A percentile compares a stretch with the other conserved stretches of the same genome.
phyloP scores from a whole-genome alignment of 2,797 vertebrate species.

The Mionectes olivaceus region DNA sequence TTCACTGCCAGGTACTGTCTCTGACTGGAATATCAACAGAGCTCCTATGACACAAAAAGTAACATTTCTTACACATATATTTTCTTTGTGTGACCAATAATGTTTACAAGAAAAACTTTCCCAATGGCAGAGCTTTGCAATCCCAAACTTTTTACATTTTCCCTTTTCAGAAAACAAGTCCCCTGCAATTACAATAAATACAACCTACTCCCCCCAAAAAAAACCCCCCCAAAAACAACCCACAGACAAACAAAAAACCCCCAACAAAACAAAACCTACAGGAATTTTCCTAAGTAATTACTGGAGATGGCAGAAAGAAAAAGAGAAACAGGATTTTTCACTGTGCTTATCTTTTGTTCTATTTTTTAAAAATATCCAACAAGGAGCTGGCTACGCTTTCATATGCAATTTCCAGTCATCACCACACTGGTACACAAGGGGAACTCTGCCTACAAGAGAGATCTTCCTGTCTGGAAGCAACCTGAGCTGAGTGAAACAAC shows the following conservation, averaged over 20 bases:
- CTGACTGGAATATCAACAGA: not conserved
- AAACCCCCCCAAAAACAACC: not conserved
- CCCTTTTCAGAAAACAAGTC: not conserved
- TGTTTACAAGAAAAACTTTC: not conserved
- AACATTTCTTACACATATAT: not conserved
- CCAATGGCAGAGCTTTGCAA: not conserved
- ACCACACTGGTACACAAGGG: not conserved
- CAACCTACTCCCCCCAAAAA: not conserved
- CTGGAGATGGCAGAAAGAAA: not conserved
- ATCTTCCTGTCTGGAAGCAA: not conserved
- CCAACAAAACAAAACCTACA: not conserved
- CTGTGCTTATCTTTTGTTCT: not conserved
- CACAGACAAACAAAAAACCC: not conserved
- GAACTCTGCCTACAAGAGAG: not conserved
- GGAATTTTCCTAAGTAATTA: slow-evolving; percentile 4
- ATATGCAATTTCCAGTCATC: not conserved
- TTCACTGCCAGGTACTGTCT: not conserved
- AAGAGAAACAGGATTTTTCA: not conserved
- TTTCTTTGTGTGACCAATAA: not conserved
- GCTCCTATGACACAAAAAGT: not conserved
- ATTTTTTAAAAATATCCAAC: not conserved
- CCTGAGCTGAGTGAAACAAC: not conserved
- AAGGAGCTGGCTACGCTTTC: not conserved
- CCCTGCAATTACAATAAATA: not conserved
- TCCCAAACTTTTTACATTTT: not conserved